phyloP scores from a whole-genome alignment of 2,888 invertebrate species.

The Dichetophora obliterata region DNA sequence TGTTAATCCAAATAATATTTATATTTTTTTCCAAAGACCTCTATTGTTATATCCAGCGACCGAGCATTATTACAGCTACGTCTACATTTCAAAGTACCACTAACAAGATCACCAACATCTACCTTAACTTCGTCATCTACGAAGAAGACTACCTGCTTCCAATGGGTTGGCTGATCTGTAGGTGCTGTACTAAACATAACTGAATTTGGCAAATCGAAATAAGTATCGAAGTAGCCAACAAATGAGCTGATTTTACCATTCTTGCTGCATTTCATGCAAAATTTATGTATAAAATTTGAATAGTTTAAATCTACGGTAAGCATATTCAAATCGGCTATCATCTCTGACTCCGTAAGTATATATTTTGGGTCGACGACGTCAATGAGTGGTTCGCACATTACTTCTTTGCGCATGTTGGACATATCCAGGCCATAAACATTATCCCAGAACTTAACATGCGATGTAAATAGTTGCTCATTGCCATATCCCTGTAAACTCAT shows the following conservation, averaged over 20 bases:
- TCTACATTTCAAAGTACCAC: slow-evolving; percentile 80
- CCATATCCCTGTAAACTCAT: slow-evolving; percentile 85
- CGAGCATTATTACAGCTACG: slow-evolving; percentile 82
- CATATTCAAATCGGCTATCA: slow-evolving; percentile 82
- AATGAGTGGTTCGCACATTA: slow-evolving; percentile 82
- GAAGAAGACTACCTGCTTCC: slow-evolving; percentile 87
- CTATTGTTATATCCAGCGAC: slow-evolving; percentile 79
- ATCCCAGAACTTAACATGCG: slow-evolving; percentile 88
- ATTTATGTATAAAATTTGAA: slow-evolving; percentile 80
- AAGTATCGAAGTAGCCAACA: slow-evolving; percentile 92
- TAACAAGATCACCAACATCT: slow-evolving; percentile 75
- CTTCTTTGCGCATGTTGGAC: slow-evolving; percentile 89
- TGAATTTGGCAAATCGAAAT: slow-evolving; percentile 78
- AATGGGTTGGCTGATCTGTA: slow-evolving; percentile 77
- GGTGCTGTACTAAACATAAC: slow-evolving; percentile 81
- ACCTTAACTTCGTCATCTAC: slow-evolving; percentile 81
- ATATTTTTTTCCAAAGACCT: slow-evolving; percentile 74
- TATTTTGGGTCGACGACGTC: slow-evolving; percentile 74
- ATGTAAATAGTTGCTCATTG: slow-evolving; percentile 80
- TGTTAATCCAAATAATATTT: slow-evolving; percentile 76
- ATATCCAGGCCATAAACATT: slow-evolving; percentile 95
- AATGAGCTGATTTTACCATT: slow-evolving; percentile 83
- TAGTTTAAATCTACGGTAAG: slow-evolving; percentile 79
- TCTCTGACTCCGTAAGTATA: slow-evolving; percentile 77
- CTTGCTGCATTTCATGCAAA: slow-evolving; percentile 75